phyloP scores from a whole-genome alignment of 37 sponge, comb jelly and placozoan genomes.

The Spongia lamella region DNA sequence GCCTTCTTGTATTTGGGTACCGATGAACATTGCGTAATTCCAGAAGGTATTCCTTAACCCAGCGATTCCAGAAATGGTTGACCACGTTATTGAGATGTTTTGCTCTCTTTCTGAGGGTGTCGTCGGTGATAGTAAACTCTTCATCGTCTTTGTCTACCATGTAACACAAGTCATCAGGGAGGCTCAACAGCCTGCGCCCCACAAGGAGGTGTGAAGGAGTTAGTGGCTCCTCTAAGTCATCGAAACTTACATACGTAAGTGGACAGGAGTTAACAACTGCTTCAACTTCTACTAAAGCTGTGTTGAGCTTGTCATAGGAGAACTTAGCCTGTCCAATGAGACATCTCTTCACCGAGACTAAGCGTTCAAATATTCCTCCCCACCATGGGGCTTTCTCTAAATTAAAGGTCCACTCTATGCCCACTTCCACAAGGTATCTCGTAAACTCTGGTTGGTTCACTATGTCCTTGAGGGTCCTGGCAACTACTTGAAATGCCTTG shows the following conservation, averaged over 20 bases:
- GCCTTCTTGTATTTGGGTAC: neutral
- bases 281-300: constrained; percentile 17
- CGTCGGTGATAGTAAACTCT: constrained; percentile 14
- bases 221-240: constrained; percentile 19
- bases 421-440: neutral
- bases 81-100: constrained; percentile 14
- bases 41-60: constrained; percentile 26
- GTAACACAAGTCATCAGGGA: constrained; percentile 10
- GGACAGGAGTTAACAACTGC: constrained; percentile 10
- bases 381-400: no score
- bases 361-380: constrained; percentile 52
- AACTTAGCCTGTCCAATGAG: no score
- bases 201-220: constrained; percentile 22
- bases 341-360: constrained; percentile 43
- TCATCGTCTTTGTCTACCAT: constrained; percentile 17
- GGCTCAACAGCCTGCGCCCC: constrained; percentile 1
- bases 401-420: constrained; percentile 56
- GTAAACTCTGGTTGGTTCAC: neutral
- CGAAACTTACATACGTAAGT: constrained; percentile 4
- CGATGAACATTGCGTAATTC: constrained; percentile 10
- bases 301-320: constrained; percentile 11
- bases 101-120: neutral
- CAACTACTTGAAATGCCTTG: constrained; percentile 41
- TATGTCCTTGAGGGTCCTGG: constrained; percentile 20
- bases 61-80: constrained; percentile 30